Percentiles rank a stretch among this genome's conserved stretches.
Evolutionary conservation across 2,113 vertebrate genomes (phyloP).

Genomic region (Strix aluco): DNA sequence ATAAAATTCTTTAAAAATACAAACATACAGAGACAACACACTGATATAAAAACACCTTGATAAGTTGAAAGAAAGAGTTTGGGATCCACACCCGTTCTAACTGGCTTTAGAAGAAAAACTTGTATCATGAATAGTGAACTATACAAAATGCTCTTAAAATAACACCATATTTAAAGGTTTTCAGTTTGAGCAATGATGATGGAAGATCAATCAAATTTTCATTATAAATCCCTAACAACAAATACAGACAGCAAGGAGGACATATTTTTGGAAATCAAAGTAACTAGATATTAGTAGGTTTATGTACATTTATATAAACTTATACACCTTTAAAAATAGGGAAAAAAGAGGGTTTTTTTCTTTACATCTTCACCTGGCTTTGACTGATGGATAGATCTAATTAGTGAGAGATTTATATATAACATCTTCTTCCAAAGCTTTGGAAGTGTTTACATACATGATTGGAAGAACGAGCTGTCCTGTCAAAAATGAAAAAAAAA

Average conservation of each 20-base stretch:
- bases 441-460: not conserved
- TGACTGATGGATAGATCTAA: not conserved
- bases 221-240: not conserved
- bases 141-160: not conserved
- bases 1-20: not conserved
- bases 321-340: not conserved
- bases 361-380: not conserved
- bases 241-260: not conserved
- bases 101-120: not conserved
- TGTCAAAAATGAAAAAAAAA: not conserved
- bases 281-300: not conserved
- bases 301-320: not conserved
- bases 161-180: not conserved
- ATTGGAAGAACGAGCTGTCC: not conserved
- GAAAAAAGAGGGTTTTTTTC: not conserved
- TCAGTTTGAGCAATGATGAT: not conserved
- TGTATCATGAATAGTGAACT: not conserved
- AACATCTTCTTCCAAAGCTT: not conserved
- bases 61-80: not conserved
- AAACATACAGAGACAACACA: not conserved
- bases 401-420: not conserved
- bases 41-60: not conserved
- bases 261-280: not conserved
- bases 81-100: not conserved
- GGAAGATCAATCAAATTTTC: not conserved